These are phyloP conservation scores for Carapus acus DNA, from an alignment of 2,797 vertebrate genomes.

Conservation along the genomic window DNA sequence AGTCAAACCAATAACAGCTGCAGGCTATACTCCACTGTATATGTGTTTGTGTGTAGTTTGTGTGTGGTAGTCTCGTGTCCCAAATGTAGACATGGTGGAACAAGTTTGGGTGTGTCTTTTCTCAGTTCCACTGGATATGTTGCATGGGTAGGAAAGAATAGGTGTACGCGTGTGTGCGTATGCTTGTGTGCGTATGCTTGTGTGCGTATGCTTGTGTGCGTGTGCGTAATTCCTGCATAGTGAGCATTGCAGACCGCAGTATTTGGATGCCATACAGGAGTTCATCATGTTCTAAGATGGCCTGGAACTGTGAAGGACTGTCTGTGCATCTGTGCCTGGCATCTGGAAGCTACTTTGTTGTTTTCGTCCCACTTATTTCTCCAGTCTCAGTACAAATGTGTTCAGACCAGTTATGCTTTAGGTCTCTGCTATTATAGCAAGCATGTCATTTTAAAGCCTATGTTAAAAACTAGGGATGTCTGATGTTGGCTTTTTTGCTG, in stretches of 20 bases:
- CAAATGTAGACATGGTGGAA: constrained; percentile 52
- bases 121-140: constrained; percentile 47
- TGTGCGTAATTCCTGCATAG: constrained; percentile 2
- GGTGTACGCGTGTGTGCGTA: background rate
- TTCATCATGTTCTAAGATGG: constrained; percentile 26
- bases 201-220: constrained; percentile 21
- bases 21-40: constrained; percentile 40
- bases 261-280: constrained; percentile 33
- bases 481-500: too few relatives aligned
- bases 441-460: constrained; percentile 19
- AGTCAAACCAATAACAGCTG: constrained; percentile 63
- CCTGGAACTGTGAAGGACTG: too few relatives aligned
- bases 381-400: constrained; percentile 44
- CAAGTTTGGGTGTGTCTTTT: constrained; percentile 55
- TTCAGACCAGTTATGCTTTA: constrained; percentile 24
- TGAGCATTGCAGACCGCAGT: constrained; percentile 40
- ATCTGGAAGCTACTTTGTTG: constrained; percentile 26
- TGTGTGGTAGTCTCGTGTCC: constrained; percentile 30
- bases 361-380: constrained; percentile 20
- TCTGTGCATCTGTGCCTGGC: background rate
- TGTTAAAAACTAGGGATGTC: too few relatives aligned
- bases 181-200: constrained; percentile 7
- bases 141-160: background rate
- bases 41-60: constrained; percentile 18
- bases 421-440: constrained; percentile 9